Base-by-base conservation (phyloP, 2,113 vertebrate genomes). In the mouse (Mus musculus) region DNA sequence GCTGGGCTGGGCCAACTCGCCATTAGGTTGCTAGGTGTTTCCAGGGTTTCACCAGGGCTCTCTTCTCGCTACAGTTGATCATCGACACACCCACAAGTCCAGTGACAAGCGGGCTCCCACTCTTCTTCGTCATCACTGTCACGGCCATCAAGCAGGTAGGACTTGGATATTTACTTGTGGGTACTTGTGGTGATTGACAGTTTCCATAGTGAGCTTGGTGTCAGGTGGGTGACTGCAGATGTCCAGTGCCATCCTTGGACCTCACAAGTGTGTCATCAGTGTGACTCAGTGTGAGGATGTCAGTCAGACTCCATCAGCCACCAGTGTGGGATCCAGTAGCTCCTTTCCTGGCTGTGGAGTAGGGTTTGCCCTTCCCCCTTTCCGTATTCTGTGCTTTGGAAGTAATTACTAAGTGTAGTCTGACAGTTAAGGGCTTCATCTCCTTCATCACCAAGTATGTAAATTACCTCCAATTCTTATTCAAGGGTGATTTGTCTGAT, bases 1-100 rank as follows among this genome's bases (percentile, higher is more conserved):
- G 7, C 22, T 28, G 49, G n/a, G 9, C 88, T 26, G 7, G 88
- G 6, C 46, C 36, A 28, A 12, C 12, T 52, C 7, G 1, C 67
- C 4, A 10, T 28, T 36, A 59, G 36, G 54, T 61, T 19, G 39
- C 78, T 36, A 36, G 10, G 36, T 6, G 24, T 36, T 91, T 54
- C 11, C n/a, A 46, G 88, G 86, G 65, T 82, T 10, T 73, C 5
- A 49, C 36, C 13, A 52, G 86, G 7, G 52, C 95, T 94, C n/a
- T 75, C 86, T 97, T 94, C 42, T 52, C 5, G 0, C 97, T 96
- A 26, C 98, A 99, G 99, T 96, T 99, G 95, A 99, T 99, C 89
- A 99, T 99, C 78, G 99, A 99, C 98, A 99, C 99, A 0, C 99
- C 99, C 95, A 99, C 99, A 63, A 99, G 99, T 96, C 99, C 99